Percentiles rank a stretch among this genome's conserved stretches.
These are phyloP conservation scores for human DNA, from an alignment of 2,113 vertebrate species.

Conservation along the genomic window GRCh38 chr13:78661001-78661500, in stretches of 20 bases:
- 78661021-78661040: not conserved
- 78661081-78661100: not conserved
- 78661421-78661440: not conserved
- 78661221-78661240: conserved; percentile 22
- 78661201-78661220: conserved; percentile 6
- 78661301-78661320: not conserved
- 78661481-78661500: not conserved
- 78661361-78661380: not conserved
- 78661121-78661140: not conserved
- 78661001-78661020: not conserved
- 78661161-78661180: conserved; percentile 15
- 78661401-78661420: not conserved
- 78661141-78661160: not conserved
- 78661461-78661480: not conserved
- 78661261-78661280: conserved; percentile 44
- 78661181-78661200: conserved; percentile 16
- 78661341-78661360: not conserved
- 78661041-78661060: not conserved
- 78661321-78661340: not conserved
- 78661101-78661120: not conserved
- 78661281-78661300: conserved; percentile 7
- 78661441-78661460: not conserved
- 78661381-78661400: not conserved
- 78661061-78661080: not conserved
- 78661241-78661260: not conserved